These are phyloP conservation scores for Calidris pugnax DNA, from an alignment of 2,113 vertebrate species.

Conservation along the genomic window DNA sequence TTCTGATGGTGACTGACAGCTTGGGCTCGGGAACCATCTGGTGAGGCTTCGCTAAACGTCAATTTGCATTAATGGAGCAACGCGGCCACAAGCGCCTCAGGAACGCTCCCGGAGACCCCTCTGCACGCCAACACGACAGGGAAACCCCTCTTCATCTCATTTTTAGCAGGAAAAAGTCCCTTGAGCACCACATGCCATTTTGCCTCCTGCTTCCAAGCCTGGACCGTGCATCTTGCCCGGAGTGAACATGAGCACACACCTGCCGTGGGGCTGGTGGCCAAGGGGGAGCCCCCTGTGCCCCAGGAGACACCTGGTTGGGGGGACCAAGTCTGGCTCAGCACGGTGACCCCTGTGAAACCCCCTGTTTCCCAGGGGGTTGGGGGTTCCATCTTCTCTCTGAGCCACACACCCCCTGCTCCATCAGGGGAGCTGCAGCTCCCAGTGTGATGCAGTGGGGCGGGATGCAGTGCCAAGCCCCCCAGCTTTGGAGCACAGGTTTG, in stretches of 20 bases:
- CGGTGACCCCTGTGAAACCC: neutral
- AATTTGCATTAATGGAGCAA: conserved; percentile 11
- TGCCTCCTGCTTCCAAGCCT: neutral
- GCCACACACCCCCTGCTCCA: neutral
- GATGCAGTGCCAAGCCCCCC: neutral
- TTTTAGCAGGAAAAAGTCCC: neutral
- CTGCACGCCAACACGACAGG: rapidly evolving
- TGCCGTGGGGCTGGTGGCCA: rapidly evolving
- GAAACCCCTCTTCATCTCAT: neutral
- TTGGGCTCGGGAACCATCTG: conserved; percentile 61
- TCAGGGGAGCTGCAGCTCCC: neutral
- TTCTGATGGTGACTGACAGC: neutral
- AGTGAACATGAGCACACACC: neutral
- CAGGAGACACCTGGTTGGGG: neutral
- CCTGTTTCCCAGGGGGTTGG: rapidly evolving
- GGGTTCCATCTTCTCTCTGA: neutral
- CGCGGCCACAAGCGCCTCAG: rapidly evolving
- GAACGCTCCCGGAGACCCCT: neutral
- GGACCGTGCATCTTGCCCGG: rapidly evolving
- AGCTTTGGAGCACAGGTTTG: neutral
- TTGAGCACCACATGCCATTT: rapidly evolving
- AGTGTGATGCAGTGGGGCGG: neutral
- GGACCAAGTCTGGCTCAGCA: neutral
- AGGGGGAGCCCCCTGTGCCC: neutral
- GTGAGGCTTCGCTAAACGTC: neutral